phyloP scores from a whole-genome alignment of 2,797 vertebrate species.

The Anguilla anguilla region DNA sequence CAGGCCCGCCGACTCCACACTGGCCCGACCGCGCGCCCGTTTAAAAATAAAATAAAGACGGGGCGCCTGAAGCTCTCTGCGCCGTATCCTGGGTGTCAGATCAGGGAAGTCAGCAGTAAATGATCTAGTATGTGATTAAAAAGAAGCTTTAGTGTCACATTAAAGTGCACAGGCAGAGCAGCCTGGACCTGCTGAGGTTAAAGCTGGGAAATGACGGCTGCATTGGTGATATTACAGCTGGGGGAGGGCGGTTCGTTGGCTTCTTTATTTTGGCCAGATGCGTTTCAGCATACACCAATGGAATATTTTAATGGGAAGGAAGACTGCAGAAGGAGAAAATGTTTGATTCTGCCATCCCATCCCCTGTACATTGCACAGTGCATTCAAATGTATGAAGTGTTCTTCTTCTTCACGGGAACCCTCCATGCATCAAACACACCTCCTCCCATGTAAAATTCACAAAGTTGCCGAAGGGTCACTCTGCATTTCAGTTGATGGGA shows the following conservation, averaged over 20 bases:
- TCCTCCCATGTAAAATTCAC: conserved; percentile 6
- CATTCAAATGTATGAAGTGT: conserved; percentile 33
- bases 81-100: conserved; percentile 48
- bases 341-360: background rate
- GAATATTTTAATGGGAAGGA: background rate
- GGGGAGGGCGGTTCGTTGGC: background rate
- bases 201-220: background rate
- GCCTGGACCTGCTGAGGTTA: background rate
- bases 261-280: background rate
- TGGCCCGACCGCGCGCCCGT: background rate
- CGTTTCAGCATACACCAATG: background rate
- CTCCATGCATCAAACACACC: background rate
- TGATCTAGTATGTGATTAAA: conserved; percentile 44
- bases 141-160: conserved; percentile 19
- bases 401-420: conserved; percentile 10
- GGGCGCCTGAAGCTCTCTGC: background rate
- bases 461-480: conserved; percentile 20
- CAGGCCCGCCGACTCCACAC: background rate
- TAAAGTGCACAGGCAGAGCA: background rate
- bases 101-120: conserved; percentile 60
- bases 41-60: conserved; percentile 24
- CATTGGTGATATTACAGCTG: background rate
- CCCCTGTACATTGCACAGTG: background rate
- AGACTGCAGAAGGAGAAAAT: background rate
- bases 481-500: conserved; percentile 55